Evolutionary conservation across 2,888 invertebrate genomes (phyloP), one percentile per base, ranked within the genome.

Genomic region (Phlogophora meticulosa): DNA sequence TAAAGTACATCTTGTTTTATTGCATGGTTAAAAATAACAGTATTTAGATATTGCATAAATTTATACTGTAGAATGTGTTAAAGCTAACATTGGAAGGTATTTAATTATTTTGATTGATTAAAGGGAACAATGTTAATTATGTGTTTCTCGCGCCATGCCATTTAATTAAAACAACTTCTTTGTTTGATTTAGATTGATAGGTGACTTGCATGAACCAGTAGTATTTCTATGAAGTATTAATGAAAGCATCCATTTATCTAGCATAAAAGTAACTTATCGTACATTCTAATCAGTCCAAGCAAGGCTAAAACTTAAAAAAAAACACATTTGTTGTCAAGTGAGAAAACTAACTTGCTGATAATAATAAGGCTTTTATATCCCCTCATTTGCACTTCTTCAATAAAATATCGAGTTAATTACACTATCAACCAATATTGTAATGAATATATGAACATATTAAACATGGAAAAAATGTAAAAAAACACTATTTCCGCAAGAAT

Each of bases 141-240:
- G 1, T 43, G 2, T 9, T 22, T 38, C 17, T 64, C n/a, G 15
- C 49, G 20, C 10, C 10, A 53, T 38, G 15, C 46, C 28, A 20
- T 65, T 46, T 9, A 43, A 43, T 13, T 20, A 34, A 43, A 48
- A 53, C 36, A 43, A 74, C 4, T n/a, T 43, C 28, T 48, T 72
- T 62, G 34, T 53, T 48, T 32, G 10, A n/a, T 22, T 24, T 7
- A 34, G n/a, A 20, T 2, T 9, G 22, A 13, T 45, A n/a, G 4
- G 10, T 48, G 34, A 72, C 34, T 52, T 36, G 46, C 46, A 53
- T 42, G 22, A 62, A 53, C 22, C 5, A 28, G 13, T 38, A 32
- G 11, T 49, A 32, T n/a, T 13, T 17, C 7, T 20, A 34, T 34
- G 5, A 20, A 3, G n/a, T 28, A 48, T 13, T 28, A 52, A 46